phyloP scores from a whole-genome alignment of 2,797 vertebrate genomes.

The Synaphobranchus kaupii region DNA sequence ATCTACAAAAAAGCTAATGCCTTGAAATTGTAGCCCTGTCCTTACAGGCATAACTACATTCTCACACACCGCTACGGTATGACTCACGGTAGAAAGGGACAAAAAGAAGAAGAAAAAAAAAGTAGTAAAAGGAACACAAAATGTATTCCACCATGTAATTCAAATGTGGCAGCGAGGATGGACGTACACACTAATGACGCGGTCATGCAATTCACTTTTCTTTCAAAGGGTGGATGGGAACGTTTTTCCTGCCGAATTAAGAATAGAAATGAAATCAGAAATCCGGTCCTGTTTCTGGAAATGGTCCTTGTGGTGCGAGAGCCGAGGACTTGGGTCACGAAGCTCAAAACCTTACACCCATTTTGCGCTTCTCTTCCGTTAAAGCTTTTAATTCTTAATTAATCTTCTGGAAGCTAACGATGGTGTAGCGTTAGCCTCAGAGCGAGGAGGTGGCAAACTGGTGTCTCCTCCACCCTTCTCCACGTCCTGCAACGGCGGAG shows the following conservation, averaged over 20 bases:
- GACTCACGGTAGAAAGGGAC: background rate
- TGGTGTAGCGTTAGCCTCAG: too few species aligned
- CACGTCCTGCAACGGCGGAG: background rate
- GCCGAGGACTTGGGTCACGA: background rate
- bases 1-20: background rate
- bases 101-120: background rate
- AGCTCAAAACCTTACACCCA: background rate
- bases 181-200: background rate
- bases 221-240: too few species aligned
- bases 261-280: background rate
- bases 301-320: background rate
- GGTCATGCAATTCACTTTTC: background rate
- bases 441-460: background rate
- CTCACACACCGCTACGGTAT: background rate
- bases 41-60: background rate
- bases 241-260: background rate
- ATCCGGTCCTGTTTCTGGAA: background rate
- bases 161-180: background rate
- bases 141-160: background rate
- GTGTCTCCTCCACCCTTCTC: slow-evolving; percentile 19
- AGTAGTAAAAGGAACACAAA: background rate
- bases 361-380: slow-evolving; percentile 22
- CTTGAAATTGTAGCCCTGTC: background rate
- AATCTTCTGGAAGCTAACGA: too few species aligned
- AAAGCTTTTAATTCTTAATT: slow-evolving; percentile 20